Evolutionary conservation across 2,113 vertebrate genomes (phyloP), one percentile per base, ranked within the genome.

Genomic region (Talpa occidentalis): DNA sequence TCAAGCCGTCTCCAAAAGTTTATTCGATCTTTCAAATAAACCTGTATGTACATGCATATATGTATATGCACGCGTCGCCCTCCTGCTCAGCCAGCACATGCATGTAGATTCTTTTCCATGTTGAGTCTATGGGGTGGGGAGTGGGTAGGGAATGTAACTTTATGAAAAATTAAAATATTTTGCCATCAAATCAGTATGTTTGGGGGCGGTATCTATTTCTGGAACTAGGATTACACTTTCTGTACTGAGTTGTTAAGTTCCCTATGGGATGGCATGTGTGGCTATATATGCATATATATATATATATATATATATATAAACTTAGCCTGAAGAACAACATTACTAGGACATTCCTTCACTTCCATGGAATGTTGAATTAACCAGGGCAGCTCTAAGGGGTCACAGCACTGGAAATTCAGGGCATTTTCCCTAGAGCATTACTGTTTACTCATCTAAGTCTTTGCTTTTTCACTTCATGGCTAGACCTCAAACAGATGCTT

Each of bases 11-110:
- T 94, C 92, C 90, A 16, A 37, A 79, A 81, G 35, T 95, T 59
- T 93, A 90, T 77, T 24, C 4, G 47, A 70, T 70, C 84, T 54
- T 96, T 90, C 91, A 83, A 97, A 96, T 96, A 93, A 96, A 94
- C 44, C 59, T 79, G n/a, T n/a, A 30, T 37, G 60, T 69, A 16
- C 78, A 72, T 49, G 56, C 88, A n/a, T 28, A 12, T n/a, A 66
- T 54, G 26, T 54, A 66, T 56, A 85, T 6, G 15, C 91, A 84
- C 14, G 70, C 15, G 3, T 49, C 12, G 7, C n/a, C 79, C 37
- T 81, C 52, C 66, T 54, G 66, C 64, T 32, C 60, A 15, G 30
- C 19, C 28, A 7, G 24, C 7, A 72, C n/a, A 30, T 1, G 42
- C 42, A n/a, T 66, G 12, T 6, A 28, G 16, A 83, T 54, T 72